Conservation (phyloP, 1,140 invertebrate genomes). For the Andricus grossulariae region DNA sequence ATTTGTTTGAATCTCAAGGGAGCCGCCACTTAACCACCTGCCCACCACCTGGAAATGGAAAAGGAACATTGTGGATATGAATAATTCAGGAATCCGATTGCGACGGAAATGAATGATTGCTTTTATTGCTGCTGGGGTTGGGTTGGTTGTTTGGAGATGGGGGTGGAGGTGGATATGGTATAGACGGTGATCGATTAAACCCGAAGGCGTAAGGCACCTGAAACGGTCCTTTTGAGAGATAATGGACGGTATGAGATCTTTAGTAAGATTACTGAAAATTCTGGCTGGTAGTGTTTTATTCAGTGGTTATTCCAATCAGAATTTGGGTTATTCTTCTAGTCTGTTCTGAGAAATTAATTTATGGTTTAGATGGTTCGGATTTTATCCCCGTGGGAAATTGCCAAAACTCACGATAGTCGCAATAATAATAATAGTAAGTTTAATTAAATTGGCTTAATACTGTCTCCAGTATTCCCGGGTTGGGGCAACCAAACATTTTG, state of each 20-base stretch:
- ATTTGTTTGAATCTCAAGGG: slow-evolving; percentile 77
- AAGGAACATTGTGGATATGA: neutral
- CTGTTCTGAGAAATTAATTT: no score
- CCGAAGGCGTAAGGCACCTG: neutral
- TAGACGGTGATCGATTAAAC: slow-evolving; percentile 16
- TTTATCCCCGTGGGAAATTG: no score
- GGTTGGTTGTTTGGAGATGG: neutral
- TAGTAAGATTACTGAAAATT: neutral
- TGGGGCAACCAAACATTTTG: no score
- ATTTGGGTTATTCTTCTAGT: no score
- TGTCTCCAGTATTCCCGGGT: no score
- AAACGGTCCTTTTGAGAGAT: slow-evolving; percentile 6
- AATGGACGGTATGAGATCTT: slow-evolving; percentile 17
- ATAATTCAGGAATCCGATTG: slow-evolving; percentile 14
- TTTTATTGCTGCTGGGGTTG: neutral
- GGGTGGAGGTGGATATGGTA: neutral
- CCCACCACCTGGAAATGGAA: slow-evolving; percentile 77
- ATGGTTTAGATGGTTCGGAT: no score
- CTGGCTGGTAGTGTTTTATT: neutral
- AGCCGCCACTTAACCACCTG: slow-evolving; percentile 78
- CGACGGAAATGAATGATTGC: slow-evolving; percentile 27
- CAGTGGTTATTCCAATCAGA: neutral
- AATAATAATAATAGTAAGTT: no score
- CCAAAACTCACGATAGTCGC: no score
- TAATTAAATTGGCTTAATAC: no score